These are phyloP conservation scores for Polyergus mexicanus DNA, from an alignment of 1,140 invertebrate species.

Conservation along the genomic window DNA sequence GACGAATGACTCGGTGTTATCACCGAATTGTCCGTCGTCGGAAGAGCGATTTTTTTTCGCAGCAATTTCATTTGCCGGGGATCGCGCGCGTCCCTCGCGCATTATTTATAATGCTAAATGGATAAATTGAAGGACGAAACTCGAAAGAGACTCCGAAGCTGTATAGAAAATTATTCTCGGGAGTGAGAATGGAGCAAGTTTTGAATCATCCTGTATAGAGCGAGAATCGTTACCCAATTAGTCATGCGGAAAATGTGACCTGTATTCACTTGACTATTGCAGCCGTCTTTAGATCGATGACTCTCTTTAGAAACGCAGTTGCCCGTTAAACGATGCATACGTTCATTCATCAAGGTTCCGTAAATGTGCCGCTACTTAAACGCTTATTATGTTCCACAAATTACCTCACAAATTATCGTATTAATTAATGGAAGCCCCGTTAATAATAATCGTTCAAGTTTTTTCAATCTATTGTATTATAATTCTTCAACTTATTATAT, in stretches of 20 bases:
- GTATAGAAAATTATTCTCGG: background rate
- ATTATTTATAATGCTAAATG: background rate
- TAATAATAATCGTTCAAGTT: background rate
- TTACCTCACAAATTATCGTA: background rate
- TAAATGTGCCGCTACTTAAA: constrained; percentile 46
- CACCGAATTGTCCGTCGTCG: background rate
- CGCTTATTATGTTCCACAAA: constrained; percentile 16
- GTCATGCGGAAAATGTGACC: constrained; percentile 59
- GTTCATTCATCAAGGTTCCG: constrained; percentile 44
- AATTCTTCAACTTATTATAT: too few relatives aligned
- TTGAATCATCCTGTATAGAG: constrained; percentile 26
- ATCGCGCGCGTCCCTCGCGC: background rate
- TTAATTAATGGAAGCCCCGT: constrained; percentile 6
- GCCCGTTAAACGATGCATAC: constrained; percentile 57
- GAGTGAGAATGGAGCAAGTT: background rate
- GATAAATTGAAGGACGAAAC: constrained; percentile 13
- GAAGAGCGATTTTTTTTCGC: constrained; percentile 4
- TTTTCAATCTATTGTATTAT: too few relatives aligned
- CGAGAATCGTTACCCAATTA: constrained; percentile 49
- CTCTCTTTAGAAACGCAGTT: constrained; percentile 59
- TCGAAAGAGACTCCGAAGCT: background rate
- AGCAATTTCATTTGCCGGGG: constrained; percentile 12
- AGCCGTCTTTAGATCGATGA: constrained; percentile 63
- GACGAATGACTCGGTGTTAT: constrained; percentile 24
- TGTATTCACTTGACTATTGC: constrained; percentile 57